Evolutionary conservation across 2,797 vertebrate species (phyloP).

Genomic region (Liparis tanakae): DNA sequence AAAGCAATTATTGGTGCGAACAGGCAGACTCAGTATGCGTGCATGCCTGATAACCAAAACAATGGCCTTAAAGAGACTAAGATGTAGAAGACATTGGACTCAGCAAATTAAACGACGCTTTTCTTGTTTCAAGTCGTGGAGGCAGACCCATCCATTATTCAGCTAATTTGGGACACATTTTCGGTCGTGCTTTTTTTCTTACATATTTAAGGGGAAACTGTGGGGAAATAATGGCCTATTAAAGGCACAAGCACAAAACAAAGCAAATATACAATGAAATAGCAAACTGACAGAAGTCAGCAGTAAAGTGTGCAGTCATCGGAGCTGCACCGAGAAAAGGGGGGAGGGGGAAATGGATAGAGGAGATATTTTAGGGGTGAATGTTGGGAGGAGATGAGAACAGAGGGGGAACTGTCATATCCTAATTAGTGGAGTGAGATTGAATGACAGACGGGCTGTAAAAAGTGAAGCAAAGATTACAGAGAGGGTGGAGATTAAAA

Average conservation of each 20-base stretch:
- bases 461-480: slow-evolving; percentile 51
- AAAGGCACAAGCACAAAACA: neutral
- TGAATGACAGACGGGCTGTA: slow-evolving; percentile 58
- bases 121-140: neutral
- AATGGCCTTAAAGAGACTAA: neutral
- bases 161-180: neutral
- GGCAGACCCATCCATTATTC: neutral
- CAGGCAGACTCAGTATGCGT: neutral
- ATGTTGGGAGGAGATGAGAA: slow-evolving; percentile 30
- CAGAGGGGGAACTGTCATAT: slow-evolving; percentile 23
- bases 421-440: slow-evolving; percentile 43
- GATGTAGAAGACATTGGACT: neutral
- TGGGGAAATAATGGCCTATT: neutral
- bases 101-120: neutral
- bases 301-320: slow-evolving; percentile 21
- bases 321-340: slow-evolving; percentile 10
- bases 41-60: neutral
- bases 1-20: neutral
- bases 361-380: slow-evolving; percentile 26
- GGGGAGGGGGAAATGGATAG: slow-evolving; percentile 12
- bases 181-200: neutral
- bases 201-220: slow-evolving; percentile 8
- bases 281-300: slow-evolving; percentile 23
- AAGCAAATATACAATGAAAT: neutral
- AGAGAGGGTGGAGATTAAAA: slow-evolving; percentile 54